Evolutionary conservation across 2,888 invertebrate species (phyloP), one percentile per base, ranked within the genome.

Genomic region (Tuberolachnus salignus): DNA sequence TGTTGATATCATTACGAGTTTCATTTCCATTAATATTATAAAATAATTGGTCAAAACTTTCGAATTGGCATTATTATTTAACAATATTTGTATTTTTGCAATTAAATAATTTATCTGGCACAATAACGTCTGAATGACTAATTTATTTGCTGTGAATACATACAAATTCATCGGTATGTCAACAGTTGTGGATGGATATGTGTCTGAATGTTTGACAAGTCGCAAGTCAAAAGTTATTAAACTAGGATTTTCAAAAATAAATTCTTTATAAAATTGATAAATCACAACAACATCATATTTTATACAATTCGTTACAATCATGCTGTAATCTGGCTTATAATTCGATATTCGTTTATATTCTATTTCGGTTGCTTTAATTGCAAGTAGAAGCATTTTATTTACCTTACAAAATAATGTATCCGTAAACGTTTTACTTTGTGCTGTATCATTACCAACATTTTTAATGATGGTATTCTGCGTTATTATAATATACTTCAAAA

Each of bases 151-250:
- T 8, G 2, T 0, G 9, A 57, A 55, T 3, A 55, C 10, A 8
- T 63, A 73, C 51, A 53, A 51, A 23, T 73, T 1, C 10, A 51
- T 13, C 10, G 73, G 73, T 63, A 73, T 21, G n/a, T 19, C 8
- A 16, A 73, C 42, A 2, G 34, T 1, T 16, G 14, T 0, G 19
- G 73, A 11, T 51, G 73, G 61, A 42, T 9, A 19, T 21, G 34
- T 10, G 1, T 19, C 4, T 51, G 34, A n/a, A n/a, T n/a, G n/a
- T n/a, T 71, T 9, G 21, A 51, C 13, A 51, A 42, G 0, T 14
- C 73, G 61, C 0, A 63, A 0, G 21, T 73, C 73, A 63, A 11
- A 73, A 51, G 1, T 4, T 26, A 0, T 1, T 21, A 11, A 10
- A 51, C 26, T 21, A 16, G 19, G 0, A 71, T 51, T 63, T 14